These are phyloP conservation scores for Trinectes maculatus DNA, from an alignment of 2,113 vertebrate genomes.

Conservation along the genomic window DNA sequence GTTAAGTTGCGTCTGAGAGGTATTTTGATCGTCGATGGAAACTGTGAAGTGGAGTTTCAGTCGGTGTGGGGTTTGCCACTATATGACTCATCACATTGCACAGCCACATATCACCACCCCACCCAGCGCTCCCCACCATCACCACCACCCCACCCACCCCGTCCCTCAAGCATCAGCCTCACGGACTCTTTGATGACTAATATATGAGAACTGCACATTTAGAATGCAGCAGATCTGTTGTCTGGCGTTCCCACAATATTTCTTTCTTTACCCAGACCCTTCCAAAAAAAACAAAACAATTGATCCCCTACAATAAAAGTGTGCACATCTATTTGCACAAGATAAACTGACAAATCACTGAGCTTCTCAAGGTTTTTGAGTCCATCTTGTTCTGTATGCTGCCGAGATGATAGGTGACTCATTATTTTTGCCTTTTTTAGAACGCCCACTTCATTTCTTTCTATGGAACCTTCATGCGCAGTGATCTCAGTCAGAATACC, in stretches of 20 bases:
- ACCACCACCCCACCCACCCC: neutral
- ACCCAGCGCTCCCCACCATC: neutral
- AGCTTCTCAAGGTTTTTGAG: neutral
- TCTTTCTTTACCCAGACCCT: too few relatives aligned
- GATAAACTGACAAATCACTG: too few relatives aligned
- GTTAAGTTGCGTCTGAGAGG: neutral
- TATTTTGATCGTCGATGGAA: slow-evolving; percentile 19
- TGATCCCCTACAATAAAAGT: too few relatives aligned
- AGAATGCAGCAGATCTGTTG: slow-evolving; percentile 14
- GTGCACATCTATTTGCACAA: too few relatives aligned
- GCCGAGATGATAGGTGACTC: slow-evolving; percentile 20
- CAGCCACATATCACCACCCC: neutral
- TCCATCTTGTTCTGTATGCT: neutral
- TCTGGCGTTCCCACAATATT: too few relatives aligned
- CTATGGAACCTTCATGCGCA: neutral
- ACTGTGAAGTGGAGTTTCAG: slow-evolving; percentile 14
- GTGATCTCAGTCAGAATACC: neutral
- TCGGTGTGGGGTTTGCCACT: neutral
- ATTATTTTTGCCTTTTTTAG: slow-evolving; percentile 9
- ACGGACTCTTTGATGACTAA: slow-evolving; percentile 36
- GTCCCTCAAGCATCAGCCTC: neutral
- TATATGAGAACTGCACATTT: slow-evolving; percentile 34
- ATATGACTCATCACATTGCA: slow-evolving; percentile 35
- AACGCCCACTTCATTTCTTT: slow-evolving; percentile 16
- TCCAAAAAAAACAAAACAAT: too few relatives aligned